Conservation (phyloP, 35 echinoderm and acorn worm genomes). For the Ophiothrix spiculata region DNA sequence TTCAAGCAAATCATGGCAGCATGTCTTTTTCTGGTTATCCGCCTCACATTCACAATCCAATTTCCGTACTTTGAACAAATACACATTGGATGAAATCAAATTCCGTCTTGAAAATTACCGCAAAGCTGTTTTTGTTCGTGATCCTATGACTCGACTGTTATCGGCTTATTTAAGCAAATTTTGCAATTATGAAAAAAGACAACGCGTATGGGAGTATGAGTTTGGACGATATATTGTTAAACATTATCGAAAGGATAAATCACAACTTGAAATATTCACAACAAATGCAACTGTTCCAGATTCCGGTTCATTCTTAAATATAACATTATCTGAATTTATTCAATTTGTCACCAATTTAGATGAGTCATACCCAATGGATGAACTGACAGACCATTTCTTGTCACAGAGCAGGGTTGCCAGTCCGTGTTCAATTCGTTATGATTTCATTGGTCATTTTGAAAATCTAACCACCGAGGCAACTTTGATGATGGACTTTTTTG, state of each 20-base stretch:
- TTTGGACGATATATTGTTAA: slow-evolving; percentile 32
- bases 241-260: slow-evolving; percentile 7
- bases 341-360: slow-evolving; percentile 39
- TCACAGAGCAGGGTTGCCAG: slow-evolving; percentile 43
- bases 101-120: slow-evolving; percentile 26
- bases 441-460: slow-evolving; percentile 76
- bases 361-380: slow-evolving; percentile 12
- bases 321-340: slow-evolving; percentile 67
- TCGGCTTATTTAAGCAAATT: slow-evolving; percentile 67
- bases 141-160: slow-evolving; percentile 44
- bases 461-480: slow-evolving; percentile 56
- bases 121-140: slow-evolving; percentile 62
- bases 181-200: background rate
- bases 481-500: slow-evolving; percentile 45
- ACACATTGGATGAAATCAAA: background rate
- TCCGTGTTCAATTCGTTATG: slow-evolving; percentile 54
- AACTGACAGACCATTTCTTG: slow-evolving; percentile 63
- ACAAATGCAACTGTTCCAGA: too few species aligned
- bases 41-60: background rate
- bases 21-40: background rate
- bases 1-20: slow-evolving; percentile 65
- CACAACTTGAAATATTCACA: too few species aligned
- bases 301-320: slow-evolving; percentile 23
- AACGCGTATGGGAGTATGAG: slow-evolving; percentile 29
- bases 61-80: too few species aligned